Base-by-base conservation (phyloP, 2,113 vertebrate species). In the Centropus bengalensis region DNA sequence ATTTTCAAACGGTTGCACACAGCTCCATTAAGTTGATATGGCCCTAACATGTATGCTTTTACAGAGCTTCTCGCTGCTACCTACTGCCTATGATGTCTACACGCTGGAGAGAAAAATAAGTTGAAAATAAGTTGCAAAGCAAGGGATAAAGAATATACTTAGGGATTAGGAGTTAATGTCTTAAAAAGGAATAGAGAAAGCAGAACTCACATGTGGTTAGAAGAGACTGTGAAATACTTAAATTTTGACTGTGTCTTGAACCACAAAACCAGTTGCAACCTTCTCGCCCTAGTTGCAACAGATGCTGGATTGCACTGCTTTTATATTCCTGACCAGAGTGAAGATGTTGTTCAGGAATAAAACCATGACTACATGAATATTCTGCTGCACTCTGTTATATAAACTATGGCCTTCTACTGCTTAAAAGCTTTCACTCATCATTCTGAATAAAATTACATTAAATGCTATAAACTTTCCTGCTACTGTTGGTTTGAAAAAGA, bases 391-490 rank as follows among this genome's bases (percentile, higher is more conserved):
- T 82, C 47, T 76, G 20, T 69, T 9, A 2, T 45, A 19, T 49
- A 16, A 84, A 66, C 12, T 47, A 13, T 33, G 32, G 55, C 40
- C n/a, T 85, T 74, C 36, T 3, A 2, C 6, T 58, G 24, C 63
- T 91, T 92, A 77, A 91, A 93, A 83, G 36, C 19, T 87, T 93
- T 84, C 1, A 2, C 68, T 96, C 70, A 54, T 51, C 42, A 40
- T 88, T 92, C 52, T 71, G 85, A 93, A 82, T 63, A 96, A 87
- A 91, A 88, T 59, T 71, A 73, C 85, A 30, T 62, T 93, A 82
- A 95, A 92, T 68, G 7, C 16, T 38, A 10, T 47, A 86, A 82
- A 75, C 13, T 8, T 1, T 52, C 88, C 33, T 91, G 44, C 16
- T 67, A 7, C 23, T 60, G 54, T 56, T 76, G 6, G 67, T 69